phyloP scores from a whole-genome alignment of 2,888 invertebrate species.

The Ornithoptera priamus region DNA sequence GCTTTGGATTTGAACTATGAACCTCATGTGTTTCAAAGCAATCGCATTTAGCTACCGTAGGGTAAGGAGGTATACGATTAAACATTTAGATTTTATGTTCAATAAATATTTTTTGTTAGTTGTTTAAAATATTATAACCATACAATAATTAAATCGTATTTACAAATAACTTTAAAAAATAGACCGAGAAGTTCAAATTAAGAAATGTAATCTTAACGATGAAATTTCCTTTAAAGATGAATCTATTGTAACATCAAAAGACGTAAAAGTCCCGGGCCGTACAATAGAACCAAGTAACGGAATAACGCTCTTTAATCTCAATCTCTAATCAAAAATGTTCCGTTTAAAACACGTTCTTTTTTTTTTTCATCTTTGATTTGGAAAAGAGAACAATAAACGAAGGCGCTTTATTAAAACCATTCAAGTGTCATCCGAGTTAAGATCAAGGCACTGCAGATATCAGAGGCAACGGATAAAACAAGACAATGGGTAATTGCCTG shows the following conservation, averaged over 20 bases:
- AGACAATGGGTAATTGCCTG: slow-evolving; percentile 45
- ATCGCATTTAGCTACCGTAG: too few species aligned
- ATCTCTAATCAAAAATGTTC: slow-evolving; percentile 10
- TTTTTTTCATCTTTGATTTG: slow-evolving; percentile 1
- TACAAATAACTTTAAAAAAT: too few species aligned
- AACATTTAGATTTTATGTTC: not conserved
- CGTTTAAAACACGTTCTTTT: not conserved
- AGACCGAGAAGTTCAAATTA: too few species aligned
- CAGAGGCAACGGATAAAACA: slow-evolving; percentile 18
- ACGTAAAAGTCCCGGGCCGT: not conserved
- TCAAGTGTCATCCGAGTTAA: slow-evolving; percentile 2
- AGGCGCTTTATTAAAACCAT: slow-evolving; percentile 14
- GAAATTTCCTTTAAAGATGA: too few species aligned
- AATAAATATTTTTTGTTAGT: not conserved
- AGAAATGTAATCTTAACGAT: too few species aligned
- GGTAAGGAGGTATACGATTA: too few species aligned
- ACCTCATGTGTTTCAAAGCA: too few species aligned
- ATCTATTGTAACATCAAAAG: not conserved
- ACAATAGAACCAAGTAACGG: slow-evolving; percentile 3
- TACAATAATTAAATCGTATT: too few species aligned
- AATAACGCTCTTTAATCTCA: slow-evolving; percentile 3
- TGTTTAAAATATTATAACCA: too few species aligned
- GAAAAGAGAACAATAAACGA: slow-evolving; percentile 10
- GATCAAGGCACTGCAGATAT: slow-evolving; percentile 6
- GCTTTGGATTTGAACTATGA: too few species aligned